Evolutionary conservation across 2,888 invertebrate species (phyloP), one percentile per base, ranked within the genome.

Genomic region (Physocephala rufipes): DNA sequence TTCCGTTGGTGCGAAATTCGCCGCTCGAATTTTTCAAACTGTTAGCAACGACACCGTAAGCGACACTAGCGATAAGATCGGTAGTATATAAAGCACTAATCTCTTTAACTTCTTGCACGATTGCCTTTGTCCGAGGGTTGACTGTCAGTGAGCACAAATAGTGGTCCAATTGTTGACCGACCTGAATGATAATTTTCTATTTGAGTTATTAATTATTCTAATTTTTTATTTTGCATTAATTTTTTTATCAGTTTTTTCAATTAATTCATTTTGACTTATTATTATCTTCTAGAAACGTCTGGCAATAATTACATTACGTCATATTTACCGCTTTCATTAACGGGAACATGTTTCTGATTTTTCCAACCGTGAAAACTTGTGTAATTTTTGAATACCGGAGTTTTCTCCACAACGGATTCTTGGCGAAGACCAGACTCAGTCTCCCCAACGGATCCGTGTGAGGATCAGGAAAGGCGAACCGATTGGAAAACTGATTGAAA

Each of bases 61-160:
- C 88, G 15, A 86, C 81, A 2, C 85, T 84, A 1, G 84, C 85
- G 58, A 88, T 87, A 1, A 88, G 78, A 72, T 88, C 88, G 0
- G 84, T 84, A 26, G 84, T 84, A 53, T 82, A 85, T 0, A 83
- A 78, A 0, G 84, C 82, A 43, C 82, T 81, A 24, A 83, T 66
- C 51, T 84, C 81, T 21, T 82, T 82, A 0, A 83, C 74, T 53
- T 85, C 84, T 1, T 73, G 74, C 65, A 72, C 71, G 24, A 67
- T 65, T 3, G 71, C 71, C 16, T 65, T 71, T 9, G 73, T 70
- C 3, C 9, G 62, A 0, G 36, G 45, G 19, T 76, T 73, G 19
- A 79, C 59, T 5, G 77, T 75, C 1, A 77, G 64, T 3, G 71
- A 67, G 13, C 70, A 68, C 71, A 84, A 76, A 19, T 82, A 79